These are phyloP conservation scores for Drosophila macrospina DNA, from an alignment of 2,888 invertebrate species.

Conservation along the genomic window DNA sequence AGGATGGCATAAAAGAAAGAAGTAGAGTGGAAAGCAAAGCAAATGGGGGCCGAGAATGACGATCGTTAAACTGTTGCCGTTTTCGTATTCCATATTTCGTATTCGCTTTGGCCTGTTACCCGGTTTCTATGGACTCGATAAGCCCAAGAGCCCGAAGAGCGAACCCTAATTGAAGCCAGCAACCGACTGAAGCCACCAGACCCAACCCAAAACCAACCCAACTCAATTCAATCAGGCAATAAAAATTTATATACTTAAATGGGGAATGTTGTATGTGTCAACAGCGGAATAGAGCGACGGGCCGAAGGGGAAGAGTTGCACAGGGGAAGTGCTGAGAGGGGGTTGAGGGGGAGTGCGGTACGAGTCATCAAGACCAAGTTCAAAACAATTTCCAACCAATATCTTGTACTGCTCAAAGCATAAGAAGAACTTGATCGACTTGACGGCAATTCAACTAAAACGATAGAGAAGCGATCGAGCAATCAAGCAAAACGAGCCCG, in stretches of 20 bases:
- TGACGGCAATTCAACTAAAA: slow-evolving; percentile 27
- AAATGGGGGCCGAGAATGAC: slow-evolving; percentile 34
- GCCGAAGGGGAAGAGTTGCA: neutral
- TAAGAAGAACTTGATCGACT: slow-evolving; percentile 26
- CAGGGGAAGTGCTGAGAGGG: neutral
- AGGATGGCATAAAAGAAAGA: slow-evolving; percentile 19
- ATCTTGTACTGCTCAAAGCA: slow-evolving; percentile 27
- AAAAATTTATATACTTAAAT: slow-evolving; percentile 59
- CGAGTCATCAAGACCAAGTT: slow-evolving; percentile 63
- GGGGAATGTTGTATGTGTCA: slow-evolving; percentile 52
- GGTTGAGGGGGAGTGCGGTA: neutral
- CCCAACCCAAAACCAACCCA: slow-evolving; percentile 50
- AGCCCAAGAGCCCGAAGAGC: slow-evolving; percentile 68
- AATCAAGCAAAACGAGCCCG: slow-evolving; percentile 72
- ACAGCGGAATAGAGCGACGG: slow-evolving; percentile 21
- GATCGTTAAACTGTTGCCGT: slow-evolving; percentile 67
- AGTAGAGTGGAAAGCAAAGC: slow-evolving; percentile 1
- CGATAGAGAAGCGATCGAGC: slow-evolving; percentile 46
- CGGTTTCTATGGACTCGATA: slow-evolving; percentile 64
- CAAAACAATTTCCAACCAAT: slow-evolving; percentile 66
- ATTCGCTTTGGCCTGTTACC: slow-evolving; percentile 42
- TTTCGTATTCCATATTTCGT: slow-evolving; percentile 23
- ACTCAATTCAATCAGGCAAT: slow-evolving; percentile 76
- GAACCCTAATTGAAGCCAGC: slow-evolving; percentile 69
- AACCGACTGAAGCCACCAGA: slow-evolving; percentile 36